Evolutionary conservation across 1,140 invertebrate species (phyloP), one percentile per base, ranked within the genome.

Genomic region (Rhagoletis zephyria): DNA sequence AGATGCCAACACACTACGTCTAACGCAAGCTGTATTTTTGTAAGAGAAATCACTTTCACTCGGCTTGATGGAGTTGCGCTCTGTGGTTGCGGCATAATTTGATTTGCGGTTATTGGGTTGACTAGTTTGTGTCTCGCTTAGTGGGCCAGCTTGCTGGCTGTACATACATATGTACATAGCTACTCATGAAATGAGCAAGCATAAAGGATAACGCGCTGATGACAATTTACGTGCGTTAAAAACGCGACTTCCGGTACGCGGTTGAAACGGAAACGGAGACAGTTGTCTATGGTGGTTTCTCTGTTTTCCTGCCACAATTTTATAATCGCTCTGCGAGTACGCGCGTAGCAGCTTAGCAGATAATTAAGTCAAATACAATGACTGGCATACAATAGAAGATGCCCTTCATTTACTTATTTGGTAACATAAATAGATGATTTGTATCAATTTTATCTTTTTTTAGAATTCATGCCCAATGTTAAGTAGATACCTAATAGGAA

Each of bases 261-360:
- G 74, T 56, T 56, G 74, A 56, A 81, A 56, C 74, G 74, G 74
- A 56, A 81, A 48, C 4, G 74, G 45, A 81, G 48, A 81, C 74
- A 56, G 48, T 81, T 81, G 14, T 10, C 19, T 14, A 48, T 48
- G 40, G 42, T 67, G 2, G 16, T 56, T 81, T 81, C 12, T n/a
- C 5, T 48, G 0, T 51, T 56, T 81, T 7, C 51, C 9, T 63
- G 16, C 48, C 48, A 81, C 6, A 59, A 30, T 19, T 81, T 81
- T 81, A 19, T 81, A 30, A 42, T 14, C 70, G 42, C 14, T 67
- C 12, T 48, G 70, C 48, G 45, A 45, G 70, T 48, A 4, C 4
- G 12, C 61, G 9, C 5, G 1, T 7, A 56, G 5, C 10, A 10
- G 51, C 51, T 2, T 10, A 56, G 51, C 10, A 56, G 51, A 56